Evolutionary conservation across 2,113 vertebrate genomes (phyloP).

Genomic region (Petrocephalus microphthalmus): DNA sequence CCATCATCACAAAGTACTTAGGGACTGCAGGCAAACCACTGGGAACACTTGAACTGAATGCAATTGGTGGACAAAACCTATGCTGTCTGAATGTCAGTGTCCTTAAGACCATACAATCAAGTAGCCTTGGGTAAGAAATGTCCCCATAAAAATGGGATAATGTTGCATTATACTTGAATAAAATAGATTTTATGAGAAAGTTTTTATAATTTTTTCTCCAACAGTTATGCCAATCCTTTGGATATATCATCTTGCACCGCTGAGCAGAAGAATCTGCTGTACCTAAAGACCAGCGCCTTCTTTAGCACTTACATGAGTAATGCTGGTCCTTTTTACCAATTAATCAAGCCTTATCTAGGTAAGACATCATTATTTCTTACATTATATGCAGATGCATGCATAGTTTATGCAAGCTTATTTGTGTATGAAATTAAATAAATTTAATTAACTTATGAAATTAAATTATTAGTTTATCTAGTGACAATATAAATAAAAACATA

Average conservation of each 20-base stretch:
- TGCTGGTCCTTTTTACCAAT: conserved; percentile 39
- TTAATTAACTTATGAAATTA: too few relatives aligned
- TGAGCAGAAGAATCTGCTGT: conserved; percentile 47
- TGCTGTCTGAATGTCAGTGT: conserved; percentile 53
- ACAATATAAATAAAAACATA: neutral
- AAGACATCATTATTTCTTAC: conserved; percentile 27
- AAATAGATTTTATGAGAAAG: neutral
- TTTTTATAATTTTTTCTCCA: conserved; percentile 1
- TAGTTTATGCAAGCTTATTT: neutral
- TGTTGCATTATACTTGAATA: neutral
- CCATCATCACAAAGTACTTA: conserved; percentile 54
- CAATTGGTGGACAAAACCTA: conserved; percentile 52
- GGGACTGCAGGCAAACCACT: conserved; percentile 44
- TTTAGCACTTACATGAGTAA: conserved; percentile 32
- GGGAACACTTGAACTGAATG: conserved; percentile 44
- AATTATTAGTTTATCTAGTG: neutral
- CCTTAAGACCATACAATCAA: conserved; percentile 44
- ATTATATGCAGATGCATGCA: neutral
- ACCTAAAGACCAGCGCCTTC: conserved; percentile 45
- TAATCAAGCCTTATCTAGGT: conserved; percentile 64
- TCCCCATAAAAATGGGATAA: neutral
- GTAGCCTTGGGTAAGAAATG: conserved; percentile 60
- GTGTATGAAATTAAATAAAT: neutral
- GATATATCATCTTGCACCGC: conserved; percentile 47
- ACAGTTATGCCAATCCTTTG: conserved; percentile 40